Evolutionary conservation across 1,140 invertebrate genomes (phyloP).

Genomic region (Lordiphosa stackelbergi): DNA sequence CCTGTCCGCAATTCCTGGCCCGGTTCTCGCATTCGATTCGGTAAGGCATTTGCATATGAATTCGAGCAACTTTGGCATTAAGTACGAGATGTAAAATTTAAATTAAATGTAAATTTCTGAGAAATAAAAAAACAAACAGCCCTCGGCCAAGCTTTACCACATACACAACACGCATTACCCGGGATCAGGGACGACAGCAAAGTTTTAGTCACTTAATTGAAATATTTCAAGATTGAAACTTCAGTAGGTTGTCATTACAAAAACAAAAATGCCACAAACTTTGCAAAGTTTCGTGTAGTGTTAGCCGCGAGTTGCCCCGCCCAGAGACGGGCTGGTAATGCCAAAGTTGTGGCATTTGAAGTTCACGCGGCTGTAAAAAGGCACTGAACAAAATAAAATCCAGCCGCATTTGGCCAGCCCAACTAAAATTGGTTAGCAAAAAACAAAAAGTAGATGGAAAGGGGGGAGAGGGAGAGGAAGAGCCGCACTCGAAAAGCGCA

Average conservation of each 20-base stretch:
- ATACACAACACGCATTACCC: slow-evolving; percentile 20
- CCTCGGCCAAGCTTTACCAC: not conserved
- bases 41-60: slow-evolving; percentile 37
- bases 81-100: slow-evolving; percentile 41
- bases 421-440: slow-evolving; percentile 57
- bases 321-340: slow-evolving; percentile 3
- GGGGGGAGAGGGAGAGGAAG: slow-evolving; percentile 1
- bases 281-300: slow-evolving; percentile 42
- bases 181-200: slow-evolving; percentile 51
- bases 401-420: slow-evolving; percentile 38
- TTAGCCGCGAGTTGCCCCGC: slow-evolving; percentile 18
- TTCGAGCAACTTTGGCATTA: slow-evolving; percentile 15
- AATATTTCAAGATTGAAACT: slow-evolving; percentile 74
- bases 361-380: slow-evolving; percentile 31
- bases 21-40: slow-evolving; percentile 3
- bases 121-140: not conserved
- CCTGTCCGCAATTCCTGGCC: slow-evolving; percentile 6
- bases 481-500: slow-evolving; percentile 32
- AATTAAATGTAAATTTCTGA: slow-evolving; percentile 68
- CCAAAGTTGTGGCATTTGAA: slow-evolving; percentile 43
- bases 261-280: slow-evolving; percentile 36
- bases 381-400: slow-evolving; percentile 47
- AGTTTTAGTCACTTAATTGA: slow-evolving; percentile 71
- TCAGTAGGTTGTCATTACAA: slow-evolving; percentile 57
- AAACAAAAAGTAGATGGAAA: slow-evolving; percentile 25